These are phyloP conservation scores for Steromphala cineraria DNA, from an alignment of 2,888 invertebrate genomes.

Conservation along the genomic window DNA sequence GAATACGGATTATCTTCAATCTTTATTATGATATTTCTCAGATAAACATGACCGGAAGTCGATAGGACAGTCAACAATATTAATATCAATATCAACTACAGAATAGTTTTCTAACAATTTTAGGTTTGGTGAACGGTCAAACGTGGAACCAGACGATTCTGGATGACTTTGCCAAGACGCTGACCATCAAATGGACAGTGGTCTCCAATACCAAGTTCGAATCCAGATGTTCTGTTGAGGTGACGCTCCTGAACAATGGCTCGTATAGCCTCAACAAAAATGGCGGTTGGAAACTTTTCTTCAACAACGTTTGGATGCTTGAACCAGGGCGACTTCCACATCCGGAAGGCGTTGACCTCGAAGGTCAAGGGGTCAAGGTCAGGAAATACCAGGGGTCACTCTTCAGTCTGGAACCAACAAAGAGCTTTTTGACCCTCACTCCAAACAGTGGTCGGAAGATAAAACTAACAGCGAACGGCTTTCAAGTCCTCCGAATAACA, in stretches of 20 bases:
- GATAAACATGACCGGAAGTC: too few relatives aligned
- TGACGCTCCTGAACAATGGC: constrained; percentile 40
- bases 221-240: not conserved
- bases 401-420: constrained; percentile 46
- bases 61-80: too few relatives aligned
- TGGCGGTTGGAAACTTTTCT: constrained; percentile 58
- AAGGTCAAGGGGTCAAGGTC: constrained; percentile 43
- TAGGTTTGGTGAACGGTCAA: not conserved
- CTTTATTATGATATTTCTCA: too few relatives aligned
- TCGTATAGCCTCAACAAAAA: constrained; percentile 28
- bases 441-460: constrained; percentile 34
- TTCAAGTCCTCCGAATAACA: not conserved
- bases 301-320: constrained; percentile 42
- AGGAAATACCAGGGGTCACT: constrained; percentile 52
- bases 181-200: not conserved
- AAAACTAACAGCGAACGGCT: constrained; percentile 27
- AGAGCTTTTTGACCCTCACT: constrained; percentile 29
- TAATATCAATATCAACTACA: too few relatives aligned
- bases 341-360: constrained; percentile 40
- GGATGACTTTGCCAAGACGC: not conserved
- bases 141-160: not conserved
- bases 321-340: constrained; percentile 35
- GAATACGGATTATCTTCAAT: too few relatives aligned
- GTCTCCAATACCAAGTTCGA: not conserved
- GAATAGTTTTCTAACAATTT: not conserved